Base-by-base conservation (phyloP, 2,797 vertebrate species). In the Delichon dasypus region DNA sequence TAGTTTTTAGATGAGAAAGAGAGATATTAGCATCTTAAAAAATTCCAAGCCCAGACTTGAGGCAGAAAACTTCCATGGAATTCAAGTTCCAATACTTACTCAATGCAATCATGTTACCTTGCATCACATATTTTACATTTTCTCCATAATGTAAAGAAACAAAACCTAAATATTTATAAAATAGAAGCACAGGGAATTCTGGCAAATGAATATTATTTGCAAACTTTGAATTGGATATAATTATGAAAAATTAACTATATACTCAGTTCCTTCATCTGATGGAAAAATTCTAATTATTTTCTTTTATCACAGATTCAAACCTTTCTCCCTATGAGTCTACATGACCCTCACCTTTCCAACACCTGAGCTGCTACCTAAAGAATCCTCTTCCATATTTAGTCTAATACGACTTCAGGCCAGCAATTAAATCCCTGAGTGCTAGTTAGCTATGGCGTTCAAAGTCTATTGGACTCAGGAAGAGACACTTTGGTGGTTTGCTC, bases 351-450 rank as follows among this genome's bases (percentile, higher is more conserved):
- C 13, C 48, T 77, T 65, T 70, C 30, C 25, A 57, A 38, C 45
- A 80, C 45, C 36, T 82, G 50, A 77, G 32, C 30, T 89, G 42
- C 51, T 55, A 29, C 50, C 26, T 64, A 50, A 70, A 58, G 58
- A 88, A 87, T 42, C 30, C 66, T 85, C 44, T 84, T 84, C 55
- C 53, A 81, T 53, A 36, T 57, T 58, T 75, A 95, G 47, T 51
- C n/a, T 77, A 71, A 55, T 6, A 62, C 0, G 1, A 76, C 50
- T 79, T 88, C 64, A 84, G 75, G 76, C 44, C 74, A 93, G 66
- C 72, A 78, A 93, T 96, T 95, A 94, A 84, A 47, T 30, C 48
- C 19, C n/a, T 62, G 50, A 50, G 20, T 48, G 78, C 34, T 90
- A 64, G 61, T 86, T 82, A 73, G 57, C 58, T 85, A 50, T 36